phyloP scores from a whole-genome alignment of 1,140 invertebrate species.

The Drosophila auraria region DNA sequence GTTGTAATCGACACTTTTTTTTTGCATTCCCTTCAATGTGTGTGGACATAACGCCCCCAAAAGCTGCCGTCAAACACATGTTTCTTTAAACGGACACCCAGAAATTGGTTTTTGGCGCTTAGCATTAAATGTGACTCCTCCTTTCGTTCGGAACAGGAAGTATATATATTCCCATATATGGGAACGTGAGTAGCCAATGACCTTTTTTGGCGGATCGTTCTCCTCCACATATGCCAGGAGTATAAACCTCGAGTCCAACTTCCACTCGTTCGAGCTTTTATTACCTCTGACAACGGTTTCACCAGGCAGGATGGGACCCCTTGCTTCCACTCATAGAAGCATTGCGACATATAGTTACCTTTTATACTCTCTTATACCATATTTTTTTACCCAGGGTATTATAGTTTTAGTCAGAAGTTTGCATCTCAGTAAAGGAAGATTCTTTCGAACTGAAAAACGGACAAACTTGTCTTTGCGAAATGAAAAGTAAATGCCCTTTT shows the following conservation, averaged over 20 bases:
- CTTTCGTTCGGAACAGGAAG: too few relatives aligned
- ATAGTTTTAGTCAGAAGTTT: too few relatives aligned
- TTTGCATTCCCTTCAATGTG: neutral
- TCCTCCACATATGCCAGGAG: conserved; percentile 5
- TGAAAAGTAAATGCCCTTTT: too few relatives aligned
- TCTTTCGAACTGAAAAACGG: too few relatives aligned
- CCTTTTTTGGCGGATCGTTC: conserved; percentile 4
- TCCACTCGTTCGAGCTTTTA: conserved; percentile 15
- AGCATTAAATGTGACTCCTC: conserved; percentile 14
- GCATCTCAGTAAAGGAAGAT: too few relatives aligned
- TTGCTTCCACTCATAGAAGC: neutral
- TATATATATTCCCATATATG: too few relatives aligned
- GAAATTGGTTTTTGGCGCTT: conserved; percentile 27
- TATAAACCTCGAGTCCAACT: conserved; percentile 3
- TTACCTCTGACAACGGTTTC: conserved; percentile 18
- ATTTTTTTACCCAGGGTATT: too few relatives aligned
- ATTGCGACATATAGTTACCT: too few relatives aligned
- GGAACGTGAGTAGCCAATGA: neutral
- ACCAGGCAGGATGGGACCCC: neutral
- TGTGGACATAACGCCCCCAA: conserved; percentile 16
- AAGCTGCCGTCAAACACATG: conserved; percentile 26
- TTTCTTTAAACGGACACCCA: conserved; percentile 3
- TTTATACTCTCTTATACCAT: too few relatives aligned
- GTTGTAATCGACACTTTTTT: conserved; percentile 14
- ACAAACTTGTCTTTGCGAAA: too few relatives aligned